These are phyloP conservation scores for Phortica okadai DNA, from an alignment of 2,888 invertebrate genomes.

Conservation along the genomic window DNA sequence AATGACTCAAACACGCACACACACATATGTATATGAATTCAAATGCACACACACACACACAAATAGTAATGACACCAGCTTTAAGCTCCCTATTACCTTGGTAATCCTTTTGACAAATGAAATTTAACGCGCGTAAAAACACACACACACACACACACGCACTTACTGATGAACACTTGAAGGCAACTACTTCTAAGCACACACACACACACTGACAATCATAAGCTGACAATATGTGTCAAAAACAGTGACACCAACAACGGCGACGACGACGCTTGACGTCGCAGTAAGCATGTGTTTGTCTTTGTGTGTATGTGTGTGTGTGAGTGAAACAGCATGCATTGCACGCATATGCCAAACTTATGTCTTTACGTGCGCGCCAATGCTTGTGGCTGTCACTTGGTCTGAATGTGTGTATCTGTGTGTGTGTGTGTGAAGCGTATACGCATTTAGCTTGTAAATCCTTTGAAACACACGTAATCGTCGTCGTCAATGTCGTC, in stretches of 20 bases:
- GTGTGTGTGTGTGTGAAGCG: not conserved
- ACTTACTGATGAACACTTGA: not conserved
- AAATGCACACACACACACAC: not conserved
- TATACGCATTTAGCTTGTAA: constrained; percentile 28
- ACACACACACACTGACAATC: not conserved
- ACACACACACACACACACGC: constrained; percentile 32
- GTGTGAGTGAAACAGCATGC: not conserved
- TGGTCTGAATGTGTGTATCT: constrained; percentile 30
- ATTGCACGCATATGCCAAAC: constrained; percentile 5
- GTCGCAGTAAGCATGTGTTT: not conserved
- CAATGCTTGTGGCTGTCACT: constrained; percentile 29
- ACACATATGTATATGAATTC: not conserved
- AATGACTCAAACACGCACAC: not conserved
- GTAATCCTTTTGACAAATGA: constrained; percentile 71
- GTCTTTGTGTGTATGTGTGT: no score
- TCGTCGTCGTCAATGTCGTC: not conserved
- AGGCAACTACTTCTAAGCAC: not conserved
- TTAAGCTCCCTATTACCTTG: constrained; percentile 68
- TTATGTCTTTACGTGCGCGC: constrained; percentile 22
- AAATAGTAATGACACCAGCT: constrained; percentile 44
- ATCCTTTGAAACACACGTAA: constrained; percentile 30
- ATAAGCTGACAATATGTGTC: constrained; percentile 7
- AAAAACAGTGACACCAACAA: not conserved
- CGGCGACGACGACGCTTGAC: not conserved
- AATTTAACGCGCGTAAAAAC: constrained; percentile 57